Conservation (phyloP, 1,140 invertebrate species). For the Pseudomyrmex pallidus region DNA sequence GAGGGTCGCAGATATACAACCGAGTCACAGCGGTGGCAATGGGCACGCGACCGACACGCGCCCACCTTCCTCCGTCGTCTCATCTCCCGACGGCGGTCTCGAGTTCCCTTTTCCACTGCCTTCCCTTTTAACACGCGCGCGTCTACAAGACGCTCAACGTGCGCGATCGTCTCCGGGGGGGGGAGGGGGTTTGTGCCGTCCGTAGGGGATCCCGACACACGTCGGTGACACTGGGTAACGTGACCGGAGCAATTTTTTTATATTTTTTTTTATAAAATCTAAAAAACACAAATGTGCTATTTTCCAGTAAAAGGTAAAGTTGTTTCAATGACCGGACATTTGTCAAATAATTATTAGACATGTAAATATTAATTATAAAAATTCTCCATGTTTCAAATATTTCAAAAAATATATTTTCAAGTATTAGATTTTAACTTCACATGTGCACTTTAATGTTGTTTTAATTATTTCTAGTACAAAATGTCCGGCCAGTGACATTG, state of each 20-base stretch:
- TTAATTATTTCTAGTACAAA: too few relatives aligned
- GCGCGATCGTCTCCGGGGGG: slow-evolving; percentile 37
- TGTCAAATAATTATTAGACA: too few relatives aligned
- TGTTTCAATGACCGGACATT: too few relatives aligned
- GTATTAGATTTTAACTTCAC: too few relatives aligned
- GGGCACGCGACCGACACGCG: slow-evolving; percentile 82
- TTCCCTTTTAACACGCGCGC: slow-evolving; percentile 58
- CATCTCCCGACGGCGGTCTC: slow-evolving; percentile 45
- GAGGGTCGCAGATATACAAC: slow-evolving; percentile 74
- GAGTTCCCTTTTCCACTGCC: slow-evolving; percentile 70
- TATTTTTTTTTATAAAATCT: background rate
- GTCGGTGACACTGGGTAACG: background rate
- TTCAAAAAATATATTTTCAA: too few relatives aligned
- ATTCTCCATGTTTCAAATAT: too few relatives aligned
- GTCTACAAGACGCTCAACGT: slow-evolving; percentile 42
- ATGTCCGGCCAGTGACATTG: too few relatives aligned
- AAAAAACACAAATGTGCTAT: too few relatives aligned
- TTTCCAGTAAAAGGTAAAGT: too few relatives aligned
- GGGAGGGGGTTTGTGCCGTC: background rate
- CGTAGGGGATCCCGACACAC: slow-evolving; percentile 33
- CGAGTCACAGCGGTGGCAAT: slow-evolving; percentile 76
- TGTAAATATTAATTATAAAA: too few relatives aligned
- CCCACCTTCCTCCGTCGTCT: slow-evolving; percentile 70
- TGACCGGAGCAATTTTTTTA: background rate
- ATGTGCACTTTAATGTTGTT: too few relatives aligned